Conservation (phyloP, 2,113 vertebrate genomes). For the Heterochromis multidens region DNA sequence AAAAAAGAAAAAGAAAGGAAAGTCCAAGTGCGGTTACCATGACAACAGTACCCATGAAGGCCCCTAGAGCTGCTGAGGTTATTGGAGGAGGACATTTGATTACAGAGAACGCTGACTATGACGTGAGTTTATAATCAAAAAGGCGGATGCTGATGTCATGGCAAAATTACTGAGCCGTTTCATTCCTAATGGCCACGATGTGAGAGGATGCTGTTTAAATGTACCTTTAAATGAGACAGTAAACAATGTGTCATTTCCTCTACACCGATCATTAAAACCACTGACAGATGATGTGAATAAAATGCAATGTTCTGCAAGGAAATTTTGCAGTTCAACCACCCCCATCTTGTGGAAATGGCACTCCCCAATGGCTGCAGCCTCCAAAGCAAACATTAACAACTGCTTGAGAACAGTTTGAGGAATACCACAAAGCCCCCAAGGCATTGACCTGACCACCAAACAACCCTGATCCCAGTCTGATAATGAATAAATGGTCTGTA, state of each 20-base stretch:
- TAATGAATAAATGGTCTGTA: not conserved
- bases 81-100: constrained; percentile 14
- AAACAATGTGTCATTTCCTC: not conserved
- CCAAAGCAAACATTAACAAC: not conserved
- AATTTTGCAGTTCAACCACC: not conserved
- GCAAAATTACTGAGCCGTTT: not conserved
- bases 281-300: too few relatives aligned
- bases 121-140: not conserved
- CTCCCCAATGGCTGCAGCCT: not conserved
- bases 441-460: accelerated
- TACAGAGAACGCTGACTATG: not conserved
- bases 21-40: constrained; percentile 31
- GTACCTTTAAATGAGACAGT: not conserved
- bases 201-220: not conserved
- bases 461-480: not conserved
- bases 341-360: not conserved
- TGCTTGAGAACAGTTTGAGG: not conserved
- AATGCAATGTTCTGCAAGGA: too few relatives aligned
- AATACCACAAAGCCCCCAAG: not conserved
- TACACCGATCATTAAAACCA: accelerated
- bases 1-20: not conserved
- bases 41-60: not conserved
- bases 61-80: not conserved
- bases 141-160: not conserved
- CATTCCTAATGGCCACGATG: accelerated